Base-by-base conservation (phyloP, 1,140 invertebrate genomes). In the Holcopasites calliopsidis region DNA sequence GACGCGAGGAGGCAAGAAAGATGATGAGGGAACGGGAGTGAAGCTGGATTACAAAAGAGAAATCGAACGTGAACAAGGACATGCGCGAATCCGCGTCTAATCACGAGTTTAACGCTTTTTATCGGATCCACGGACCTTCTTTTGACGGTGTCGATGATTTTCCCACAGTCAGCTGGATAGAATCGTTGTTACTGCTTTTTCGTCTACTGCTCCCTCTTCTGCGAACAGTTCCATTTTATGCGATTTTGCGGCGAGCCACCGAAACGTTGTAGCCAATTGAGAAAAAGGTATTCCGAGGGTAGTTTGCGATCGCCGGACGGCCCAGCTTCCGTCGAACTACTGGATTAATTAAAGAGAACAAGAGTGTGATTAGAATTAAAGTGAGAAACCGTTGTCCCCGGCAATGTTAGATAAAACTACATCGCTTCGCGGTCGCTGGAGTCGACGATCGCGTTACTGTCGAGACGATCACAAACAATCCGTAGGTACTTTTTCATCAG, bases 21-120 rank as follows among this genome's bases (percentile, higher is more conserved):
- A 8, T 23, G 31, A 8, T 1, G 28, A 44, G 13, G n/a, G 11
- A 49, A 55, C 62, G 71, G 11, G 6, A 13, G n/a, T 11, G 28
- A 38, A n/a, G 38, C 11, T 42, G 55, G 55, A 69, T n/a, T 58
- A 76, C 82, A n/a, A 86, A 79, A 84, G 69, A 38, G 60, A 69
- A 82, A 79, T 81, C 82, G 74, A 79, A 80, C 81, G 80, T 76
- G 76, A 79, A 80, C 86, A 86, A 88, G 88, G 83, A 88, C 90
- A 89, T 91, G 90, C 87, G 85, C 87, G 84, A 88, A 85, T 79
- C 85, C 88, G 85, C 86, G 83, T 84, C 88, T 89, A 90, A 90
- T 90, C 89, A 88, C 81, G 78, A 85, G 86, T 89, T 88, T 89
- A 86, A 89, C 88, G 88, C 88, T 90, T 90, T 89, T 90, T 90